phyloP scores from a whole-genome alignment of 2,113 vertebrate species.

The Austrofundulus limnaeus region DNA sequence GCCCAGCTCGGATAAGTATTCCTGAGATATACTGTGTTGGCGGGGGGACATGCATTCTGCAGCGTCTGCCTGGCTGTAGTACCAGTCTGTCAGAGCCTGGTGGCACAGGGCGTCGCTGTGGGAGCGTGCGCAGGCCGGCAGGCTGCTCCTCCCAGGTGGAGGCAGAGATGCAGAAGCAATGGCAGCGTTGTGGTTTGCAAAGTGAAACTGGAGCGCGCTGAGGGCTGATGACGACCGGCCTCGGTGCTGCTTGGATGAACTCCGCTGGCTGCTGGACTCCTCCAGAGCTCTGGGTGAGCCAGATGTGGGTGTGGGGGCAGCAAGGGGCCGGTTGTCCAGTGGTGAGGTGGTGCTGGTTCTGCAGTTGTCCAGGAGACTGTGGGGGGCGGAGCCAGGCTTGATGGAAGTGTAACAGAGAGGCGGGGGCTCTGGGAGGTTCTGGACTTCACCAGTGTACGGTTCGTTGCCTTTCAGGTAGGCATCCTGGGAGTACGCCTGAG shows the following conservation, averaged over 20 bases:
- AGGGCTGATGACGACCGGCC: slow-evolving; percentile 70
- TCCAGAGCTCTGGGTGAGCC: slow-evolving; percentile 44
- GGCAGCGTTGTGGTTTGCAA: slow-evolving; percentile 80
- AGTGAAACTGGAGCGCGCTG: slow-evolving; percentile 74
- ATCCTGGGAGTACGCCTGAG: slow-evolving; percentile 91
- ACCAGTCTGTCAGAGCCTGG: slow-evolving; percentile 89
- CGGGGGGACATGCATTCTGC: slow-evolving; percentile 80
- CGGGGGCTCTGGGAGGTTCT: slow-evolving; percentile 86
- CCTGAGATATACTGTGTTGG: slow-evolving; percentile 86
- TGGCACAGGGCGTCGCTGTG: slow-evolving; percentile 75
- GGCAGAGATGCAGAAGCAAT: slow-evolving; percentile 77
- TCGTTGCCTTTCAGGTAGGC: slow-evolving; percentile 89
- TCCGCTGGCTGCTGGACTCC: slow-evolving; percentile 34
- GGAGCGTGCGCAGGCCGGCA: slow-evolving; percentile 42
- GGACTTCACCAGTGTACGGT: slow-evolving; percentile 83
- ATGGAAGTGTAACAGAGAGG: slow-evolving; percentile 80
- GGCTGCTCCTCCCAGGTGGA: slow-evolving; percentile 49
- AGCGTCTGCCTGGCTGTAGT: slow-evolving; percentile 82
- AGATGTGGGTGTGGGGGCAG: slow-evolving; percentile 21
- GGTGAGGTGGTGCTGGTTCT: slow-evolving; percentile 42
- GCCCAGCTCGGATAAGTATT: slow-evolving; percentile 77
- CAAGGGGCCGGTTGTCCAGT: slow-evolving; percentile 55
- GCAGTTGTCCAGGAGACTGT: slow-evolving; percentile 66
- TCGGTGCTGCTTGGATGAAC: not conserved
- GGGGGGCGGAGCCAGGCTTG: slow-evolving; percentile 68